Base-by-base conservation (phyloP, 1,140 invertebrate species). In the Caenorhabditis latens region DNA sequence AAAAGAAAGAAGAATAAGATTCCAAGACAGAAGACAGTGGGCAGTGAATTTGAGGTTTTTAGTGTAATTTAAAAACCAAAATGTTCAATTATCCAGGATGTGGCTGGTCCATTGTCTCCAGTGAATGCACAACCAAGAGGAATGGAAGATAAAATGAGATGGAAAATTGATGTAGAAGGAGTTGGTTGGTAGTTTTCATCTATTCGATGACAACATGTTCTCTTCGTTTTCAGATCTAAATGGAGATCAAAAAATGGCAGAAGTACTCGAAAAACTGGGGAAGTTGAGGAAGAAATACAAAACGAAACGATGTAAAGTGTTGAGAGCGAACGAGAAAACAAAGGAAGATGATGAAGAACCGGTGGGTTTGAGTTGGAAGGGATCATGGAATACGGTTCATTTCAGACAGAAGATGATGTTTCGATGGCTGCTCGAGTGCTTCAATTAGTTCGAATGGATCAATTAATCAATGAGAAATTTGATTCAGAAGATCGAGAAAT, bases 361-460 rank as follows among this genome's bases (percentile, higher is more conserved):
- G 55, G 55, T 58, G 6, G 6, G 55, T 14, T 19, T 1, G 6
- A 32, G 32, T 32, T 32, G 32, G 32, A 32, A 32, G 14, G 55
- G 19, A 58, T n/a, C 19, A 1, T 50, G 8, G 14, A 50, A 50
- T 11, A 11, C 0, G 9, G 50, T 9, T 1, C 1, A 50, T 58
- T 58, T n/a, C 55, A 58, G 55, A 58, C 55, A 6, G 55, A 58
- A 58, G 55, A 58, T n/a, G 55, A 58, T 16, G 9, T 58, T 19
- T 11, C n/a, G 4, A 58, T 58, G 55, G 19, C 14, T 58, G 55
- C 55, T 19, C 14, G n/a, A 19, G 19, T 58, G 0, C 55, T 58
- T 19, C 55, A 58, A 58, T n/a, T 58, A n/a, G 55, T 58, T n/a
- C 55, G 55, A 58, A 58, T 58, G 55, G 55, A 58, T 58, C 55